Evolutionary conservation across 1,140 invertebrate genomes (phyloP).

Genomic region (Lithobius niger): DNA sequence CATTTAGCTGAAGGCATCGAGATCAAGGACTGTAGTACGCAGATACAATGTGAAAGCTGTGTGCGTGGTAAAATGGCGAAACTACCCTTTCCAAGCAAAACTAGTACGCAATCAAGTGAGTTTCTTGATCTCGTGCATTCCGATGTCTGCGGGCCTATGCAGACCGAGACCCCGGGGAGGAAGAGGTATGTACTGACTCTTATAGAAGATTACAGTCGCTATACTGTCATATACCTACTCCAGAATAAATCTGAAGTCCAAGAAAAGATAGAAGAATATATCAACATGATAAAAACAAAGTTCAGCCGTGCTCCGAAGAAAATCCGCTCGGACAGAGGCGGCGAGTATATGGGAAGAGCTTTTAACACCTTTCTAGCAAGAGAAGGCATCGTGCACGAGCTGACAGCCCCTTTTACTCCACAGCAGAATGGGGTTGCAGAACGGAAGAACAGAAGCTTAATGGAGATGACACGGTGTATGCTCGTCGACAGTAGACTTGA

Average conservation of each 20-base stretch:
- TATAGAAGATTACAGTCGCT: not conserved
- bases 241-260: not conserved
- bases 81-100: not conserved
- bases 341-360: not conserved
- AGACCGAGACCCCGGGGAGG: not conserved
- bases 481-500: conserved; percentile 12
- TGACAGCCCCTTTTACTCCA: conserved; percentile 16
- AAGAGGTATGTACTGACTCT: not conserved
- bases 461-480: conserved; percentile 15
- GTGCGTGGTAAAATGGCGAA: not conserved
- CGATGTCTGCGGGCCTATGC: not conserved
- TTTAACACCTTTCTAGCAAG: not conserved
- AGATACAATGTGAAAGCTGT: not conserved
- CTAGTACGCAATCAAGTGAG: not conserved
- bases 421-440: conserved; percentile 19
- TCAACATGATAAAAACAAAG: too few relatives aligned
- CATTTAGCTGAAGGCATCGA: not conserved
- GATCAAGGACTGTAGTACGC: not conserved
- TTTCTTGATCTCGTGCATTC: not conserved
- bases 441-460: conserved; percentile 14
- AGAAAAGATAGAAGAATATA: too few relatives aligned
- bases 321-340: too few relatives aligned
- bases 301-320: too few relatives aligned
- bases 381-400: conserved; percentile 11
- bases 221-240: not conserved